Base-by-base conservation (phyloP, 2,888 invertebrate genomes). In the Trypoxylon attenuatum region DNA sequence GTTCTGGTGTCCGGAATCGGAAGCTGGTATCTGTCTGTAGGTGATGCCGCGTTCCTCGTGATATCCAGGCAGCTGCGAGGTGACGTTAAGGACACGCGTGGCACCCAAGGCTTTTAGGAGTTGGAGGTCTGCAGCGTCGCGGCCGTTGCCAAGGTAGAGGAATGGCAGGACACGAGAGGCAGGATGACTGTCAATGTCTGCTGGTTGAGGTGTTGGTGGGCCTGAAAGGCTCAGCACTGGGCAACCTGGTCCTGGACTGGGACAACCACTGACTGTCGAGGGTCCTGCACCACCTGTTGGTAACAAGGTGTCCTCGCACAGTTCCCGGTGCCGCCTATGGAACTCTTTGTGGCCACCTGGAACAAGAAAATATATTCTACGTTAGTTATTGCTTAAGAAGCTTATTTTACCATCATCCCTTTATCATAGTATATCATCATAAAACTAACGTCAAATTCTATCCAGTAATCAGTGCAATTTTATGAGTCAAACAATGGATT, bases 1-100 rank as follows among this genome's bases (percentile, higher is more conserved):
- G 89, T 95, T 95, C 87, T 95, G 95, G 82, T 94, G 93, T 49
- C 93, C 93, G 71, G 93, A 94, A 89, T 95, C 95, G 66, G 92
- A 91, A 75, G 95, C 95, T 59, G 94, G 94, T 85, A 95, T 91
- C 84, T 94, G 92, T 87, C 93, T 92, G 87, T 94, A 94, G 63
- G 89, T 89, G 80, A 91, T 91, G 63, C 91, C 92, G 71, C 90
- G 88, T 69, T 89, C 89, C 85, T 93, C 91, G 87, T 92, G 92
- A 85, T 92, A 91, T 64, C 92, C 91, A 59, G 93, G 93, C 81
- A 92, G 88, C 85, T 94, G 93, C 82, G 93, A 91, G 83, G 94
- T 95, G 77, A 94, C 94, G 87, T 94, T 95, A 49, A 95, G 90
- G 38, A 95, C 93, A 85, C 94, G 92, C 73, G 92, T 92, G 73